Conservation (phyloP, 1,140 invertebrate genomes). For the Papilio glaucus region DNA sequence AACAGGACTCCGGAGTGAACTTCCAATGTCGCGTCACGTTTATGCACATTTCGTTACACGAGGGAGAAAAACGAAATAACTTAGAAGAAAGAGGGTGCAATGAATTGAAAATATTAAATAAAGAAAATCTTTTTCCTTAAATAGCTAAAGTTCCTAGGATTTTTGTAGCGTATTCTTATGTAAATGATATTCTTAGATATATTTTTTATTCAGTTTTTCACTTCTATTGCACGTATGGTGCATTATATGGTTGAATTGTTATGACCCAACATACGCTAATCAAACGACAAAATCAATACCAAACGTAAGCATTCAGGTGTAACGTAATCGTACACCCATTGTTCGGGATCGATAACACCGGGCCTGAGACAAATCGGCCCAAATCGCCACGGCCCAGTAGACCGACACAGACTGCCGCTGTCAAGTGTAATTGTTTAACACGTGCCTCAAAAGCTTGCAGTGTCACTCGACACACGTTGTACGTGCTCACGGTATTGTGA, state of each 20-base stretch:
- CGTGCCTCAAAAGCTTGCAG: background rate
- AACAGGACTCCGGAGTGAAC: no score
- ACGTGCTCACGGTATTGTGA: background rate
- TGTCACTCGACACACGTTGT: slow-evolving; percentile 4
- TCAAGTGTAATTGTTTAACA: slow-evolving; percentile 34
- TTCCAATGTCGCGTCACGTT: no score
- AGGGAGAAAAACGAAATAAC: no score
- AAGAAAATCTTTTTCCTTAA: no score
- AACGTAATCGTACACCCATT: slow-evolving; percentile 30
- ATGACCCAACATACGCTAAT: background rate
- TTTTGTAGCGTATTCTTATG: no score
- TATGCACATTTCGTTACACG: no score
- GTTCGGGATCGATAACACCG: slow-evolving; percentile 6
- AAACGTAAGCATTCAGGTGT: slow-evolving; percentile 6
- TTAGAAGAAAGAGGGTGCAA: no score
- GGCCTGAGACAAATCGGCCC: slow-evolving; percentile 19
- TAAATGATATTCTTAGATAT: no score
- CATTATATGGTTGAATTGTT: background rate
- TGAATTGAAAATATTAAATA: no score
- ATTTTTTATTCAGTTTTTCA: no score
- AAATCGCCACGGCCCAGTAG: slow-evolving; percentile 19
- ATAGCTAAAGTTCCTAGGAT: no score
- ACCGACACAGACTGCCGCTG: background rate
- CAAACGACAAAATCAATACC: slow-evolving; percentile 24
- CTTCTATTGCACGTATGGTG: background rate